Evolutionary conservation across 2,888 invertebrate species (phyloP).

Genomic region (Sminthurides aquaticus): DNA sequence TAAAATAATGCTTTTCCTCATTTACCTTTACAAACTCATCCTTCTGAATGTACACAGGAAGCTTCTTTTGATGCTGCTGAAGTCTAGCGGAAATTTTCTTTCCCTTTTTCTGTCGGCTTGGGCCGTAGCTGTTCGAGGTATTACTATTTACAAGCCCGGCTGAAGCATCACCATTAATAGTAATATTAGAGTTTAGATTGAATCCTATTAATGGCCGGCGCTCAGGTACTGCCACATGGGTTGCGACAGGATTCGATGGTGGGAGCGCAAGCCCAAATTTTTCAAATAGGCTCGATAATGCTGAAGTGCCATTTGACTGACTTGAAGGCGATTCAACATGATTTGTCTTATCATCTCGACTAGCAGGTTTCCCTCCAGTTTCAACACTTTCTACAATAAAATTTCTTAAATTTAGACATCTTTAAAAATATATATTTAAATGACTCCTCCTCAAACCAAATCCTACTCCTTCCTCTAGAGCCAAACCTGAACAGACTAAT

Average conservation of each 20-base stretch:
- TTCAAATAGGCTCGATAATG: background rate
- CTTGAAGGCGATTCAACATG: no score
- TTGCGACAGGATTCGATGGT: background rate
- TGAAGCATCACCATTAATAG: background rate
- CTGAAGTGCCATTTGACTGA: no score
- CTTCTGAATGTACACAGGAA: slow-evolving; percentile 91
- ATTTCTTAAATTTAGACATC: no score
- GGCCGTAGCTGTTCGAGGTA: background rate
- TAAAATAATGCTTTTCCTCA: no score
- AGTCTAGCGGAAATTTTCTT: slow-evolving; percentile 81
- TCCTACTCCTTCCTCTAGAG: no score
- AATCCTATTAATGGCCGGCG: background rate
- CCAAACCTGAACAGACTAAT: no score
- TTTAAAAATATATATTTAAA: no score
- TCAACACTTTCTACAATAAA: no score
- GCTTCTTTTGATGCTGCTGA: slow-evolving; percentile 84
- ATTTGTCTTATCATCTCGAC: no score
- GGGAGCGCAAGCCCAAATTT: background rate
- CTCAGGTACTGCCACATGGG: background rate
- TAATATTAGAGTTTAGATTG: background rate
- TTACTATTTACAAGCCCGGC: background rate
- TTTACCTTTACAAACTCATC: slow-evolving; percentile 81
- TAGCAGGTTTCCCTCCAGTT: no score
- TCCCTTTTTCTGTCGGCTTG: background rate
- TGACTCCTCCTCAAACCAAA: no score